Percentiles rank a stretch among this genome's conserved stretches.
Conservation (phyloP, 2,888 invertebrate species). For the Sturmia bella region DNA sequence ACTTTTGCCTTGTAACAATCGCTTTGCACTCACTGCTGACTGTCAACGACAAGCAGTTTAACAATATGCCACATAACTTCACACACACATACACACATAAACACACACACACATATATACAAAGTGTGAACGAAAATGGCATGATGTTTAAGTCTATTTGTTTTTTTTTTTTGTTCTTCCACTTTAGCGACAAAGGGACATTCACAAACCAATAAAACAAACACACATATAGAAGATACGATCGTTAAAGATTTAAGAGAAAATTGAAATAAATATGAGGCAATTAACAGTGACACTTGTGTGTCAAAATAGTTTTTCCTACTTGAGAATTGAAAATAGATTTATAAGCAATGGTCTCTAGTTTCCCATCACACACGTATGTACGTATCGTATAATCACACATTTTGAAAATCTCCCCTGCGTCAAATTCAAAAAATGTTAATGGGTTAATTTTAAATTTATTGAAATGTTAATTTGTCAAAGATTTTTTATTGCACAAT, state of each 20-base stretch:
- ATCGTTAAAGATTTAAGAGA: neutral
- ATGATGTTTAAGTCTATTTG: neutral
- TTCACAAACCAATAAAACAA: neutral
- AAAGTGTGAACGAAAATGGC: neutral
- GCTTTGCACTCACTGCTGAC: slow-evolving; percentile 25
- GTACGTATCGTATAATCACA: no score
- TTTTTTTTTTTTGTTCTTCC: neutral
- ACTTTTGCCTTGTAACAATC: slow-evolving; percentile 8
- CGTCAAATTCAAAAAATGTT: slow-evolving; percentile 28
- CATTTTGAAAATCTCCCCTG: neutral
- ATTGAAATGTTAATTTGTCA: slow-evolving; percentile 38
- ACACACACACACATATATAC: no score
- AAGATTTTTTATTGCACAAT: neutral
- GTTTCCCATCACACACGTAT: neutral
- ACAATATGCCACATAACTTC: neutral
- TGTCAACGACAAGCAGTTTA: neutral
- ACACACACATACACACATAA: neutral
- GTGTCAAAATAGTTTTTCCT: slow-evolving; percentile 63
- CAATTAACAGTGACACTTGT: slow-evolving; percentile 69
- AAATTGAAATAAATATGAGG: slow-evolving; percentile 46
- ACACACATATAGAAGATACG: neutral
- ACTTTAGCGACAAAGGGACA: slow-evolving; percentile 16
- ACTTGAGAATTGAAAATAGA: slow-evolving; percentile 24
- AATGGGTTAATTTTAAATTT: slow-evolving; percentile 59
- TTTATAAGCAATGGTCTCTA: slow-evolving; percentile 36